These are phyloP conservation scores for Cordilura impudica DNA, from an alignment of 2,888 invertebrate species.

Conservation along the genomic window DNA sequence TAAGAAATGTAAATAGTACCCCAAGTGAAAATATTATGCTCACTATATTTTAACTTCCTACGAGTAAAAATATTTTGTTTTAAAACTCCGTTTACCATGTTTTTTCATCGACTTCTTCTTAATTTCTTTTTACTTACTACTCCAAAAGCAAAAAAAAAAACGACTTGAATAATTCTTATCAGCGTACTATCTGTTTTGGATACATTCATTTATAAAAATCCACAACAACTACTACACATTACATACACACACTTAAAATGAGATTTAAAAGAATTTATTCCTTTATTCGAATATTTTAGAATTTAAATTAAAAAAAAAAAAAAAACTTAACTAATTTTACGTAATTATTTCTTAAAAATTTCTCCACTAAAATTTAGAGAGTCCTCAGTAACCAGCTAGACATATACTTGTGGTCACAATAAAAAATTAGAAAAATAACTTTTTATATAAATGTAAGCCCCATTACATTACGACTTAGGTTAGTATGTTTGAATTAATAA, in stretches of 20 bases:
- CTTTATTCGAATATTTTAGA: too few species aligned
- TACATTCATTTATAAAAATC: conserved; percentile 74
- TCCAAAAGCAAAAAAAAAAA: conserved; percentile 21
- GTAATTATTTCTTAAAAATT: too few species aligned
- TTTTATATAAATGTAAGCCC: too few species aligned
- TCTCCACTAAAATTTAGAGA: too few species aligned
- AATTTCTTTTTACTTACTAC: conserved; percentile 17
- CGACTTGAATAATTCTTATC: conserved; percentile 68
- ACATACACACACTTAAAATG: conserved; percentile 1
- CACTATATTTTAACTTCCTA: background rate
- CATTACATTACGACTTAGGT: too few species aligned
- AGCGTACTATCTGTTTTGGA: conserved; percentile 73
- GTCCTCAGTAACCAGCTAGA: too few species aligned
- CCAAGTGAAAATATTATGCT: too few species aligned
- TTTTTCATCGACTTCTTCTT: conserved; percentile 7
- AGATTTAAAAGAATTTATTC: background rate
- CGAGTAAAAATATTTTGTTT: background rate
- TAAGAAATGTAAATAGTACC: background rate
- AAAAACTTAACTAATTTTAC: too few species aligned
- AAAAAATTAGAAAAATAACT: too few species aligned
- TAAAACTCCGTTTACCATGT: background rate
- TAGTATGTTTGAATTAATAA: too few species aligned
- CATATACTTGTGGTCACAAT: too few species aligned
- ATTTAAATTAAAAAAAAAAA: too few species aligned
- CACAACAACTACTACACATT: conserved; percentile 58